Evolutionary conservation across 2,113 vertebrate genomes (phyloP), one percentile per base, ranked within the genome.

Genomic region (Podarcis raffonei): DNA sequence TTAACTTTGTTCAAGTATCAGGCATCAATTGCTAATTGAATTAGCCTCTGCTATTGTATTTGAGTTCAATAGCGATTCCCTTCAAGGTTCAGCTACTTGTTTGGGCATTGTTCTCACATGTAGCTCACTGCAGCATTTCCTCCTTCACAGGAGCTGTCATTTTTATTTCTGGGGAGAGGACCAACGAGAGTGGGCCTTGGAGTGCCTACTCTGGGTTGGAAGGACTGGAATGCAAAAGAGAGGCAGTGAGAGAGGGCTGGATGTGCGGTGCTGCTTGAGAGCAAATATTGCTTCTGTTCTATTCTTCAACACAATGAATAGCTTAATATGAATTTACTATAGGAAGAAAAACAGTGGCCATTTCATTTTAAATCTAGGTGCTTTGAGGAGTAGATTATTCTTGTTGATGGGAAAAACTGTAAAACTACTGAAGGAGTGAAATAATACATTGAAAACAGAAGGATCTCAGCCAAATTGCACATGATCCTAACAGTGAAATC

Each of bases 11-110:
- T 96, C 91, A 92, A 95, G 88, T 53, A 93, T 89, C 93, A 94
- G 83, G 89, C 93, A 95, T 96, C 94, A 89, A 71, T 95, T 93
- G 91, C 92, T 95, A 97, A 97, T 95, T 96, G 93, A 96, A 95
- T 95, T 95, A 95, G 83, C 90, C 86, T 95, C 83, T 84, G 5
- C 92, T 93, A 93, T 90, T 95, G 94, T 95, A 83, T 90, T 96
- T 93, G 93, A 81, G 91, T 92, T 97, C 95, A 95, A 90, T 94
- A 93, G 93, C 91, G 85, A 94, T 94, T 96, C 91, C 83, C 91
- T 94, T 94, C 91, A 94, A 86, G 95, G 95, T 94, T 92, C 94
- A 94, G 92, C 57, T 85, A 85, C 91, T 94, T 94, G 74, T 88
- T 87, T 86, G 48, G 80, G 92, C 89, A 96, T 95, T 94, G 89